A percentile compares a stretch with the other conserved stretches of the same genome.
Conservation (phyloP, 1,140 invertebrate species). For the Hycleus cichorii region DNA sequence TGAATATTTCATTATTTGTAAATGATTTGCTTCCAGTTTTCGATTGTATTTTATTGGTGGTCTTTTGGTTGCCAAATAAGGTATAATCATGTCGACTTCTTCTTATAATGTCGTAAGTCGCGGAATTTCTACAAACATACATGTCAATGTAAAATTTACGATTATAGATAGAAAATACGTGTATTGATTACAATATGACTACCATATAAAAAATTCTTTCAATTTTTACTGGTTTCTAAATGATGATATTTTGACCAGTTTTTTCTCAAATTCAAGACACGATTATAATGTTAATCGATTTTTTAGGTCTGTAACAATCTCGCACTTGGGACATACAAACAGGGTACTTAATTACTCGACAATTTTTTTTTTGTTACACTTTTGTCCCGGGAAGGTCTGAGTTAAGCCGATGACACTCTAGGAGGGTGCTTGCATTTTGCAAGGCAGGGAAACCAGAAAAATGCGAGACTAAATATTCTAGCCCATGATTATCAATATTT, state of each 20-base stretch:
- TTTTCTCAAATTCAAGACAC: constrained; percentile 2
- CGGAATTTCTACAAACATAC: constrained; percentile 7
- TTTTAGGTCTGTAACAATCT: constrained; percentile 44
- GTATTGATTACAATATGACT: not conserved
- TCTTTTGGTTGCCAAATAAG: constrained; percentile 4
- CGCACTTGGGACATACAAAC: constrained; percentile 50
- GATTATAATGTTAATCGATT: not conserved
- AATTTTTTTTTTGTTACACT: constrained; percentile 7
- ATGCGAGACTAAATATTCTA: constrained; percentile 27
- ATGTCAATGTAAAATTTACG: not conserved
- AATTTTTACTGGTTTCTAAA: constrained; percentile 13
- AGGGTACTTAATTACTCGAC: constrained; percentile 44
- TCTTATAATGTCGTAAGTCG: constrained; percentile 6
- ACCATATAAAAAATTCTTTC: not conserved
- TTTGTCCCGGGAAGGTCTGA: constrained; percentile 53
- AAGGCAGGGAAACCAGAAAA: constrained; percentile 51
- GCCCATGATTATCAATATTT: constrained; percentile 30
- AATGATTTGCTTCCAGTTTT: too few species aligned
- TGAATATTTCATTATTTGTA: too few species aligned
- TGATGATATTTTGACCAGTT: constrained; percentile 22
- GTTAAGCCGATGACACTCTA: constrained; percentile 44
- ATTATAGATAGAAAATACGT: not conserved
- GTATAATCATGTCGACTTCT: constrained; percentile 8
- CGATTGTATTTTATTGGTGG: too few species aligned
- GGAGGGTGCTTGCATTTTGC: constrained; percentile 46